phyloP scores from a whole-genome alignment of 2,113 vertebrate genomes.

The Nansenia antarctica region DNA sequence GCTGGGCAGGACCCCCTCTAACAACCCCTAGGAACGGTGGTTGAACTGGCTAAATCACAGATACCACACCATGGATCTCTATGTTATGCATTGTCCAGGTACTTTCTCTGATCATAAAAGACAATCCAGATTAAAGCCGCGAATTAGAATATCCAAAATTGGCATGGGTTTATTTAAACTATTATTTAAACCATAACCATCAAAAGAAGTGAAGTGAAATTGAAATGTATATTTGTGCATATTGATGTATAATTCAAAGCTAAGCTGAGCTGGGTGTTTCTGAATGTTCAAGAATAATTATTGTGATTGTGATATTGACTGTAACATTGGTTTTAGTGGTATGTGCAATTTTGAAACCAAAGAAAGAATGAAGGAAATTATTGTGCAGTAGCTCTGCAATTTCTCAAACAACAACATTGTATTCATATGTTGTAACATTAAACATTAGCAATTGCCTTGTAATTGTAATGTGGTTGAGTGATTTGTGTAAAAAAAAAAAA shows the following conservation, averaged over 20 bases:
- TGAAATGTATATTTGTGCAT: slow-evolving; percentile 7
- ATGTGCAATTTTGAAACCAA: neutral
- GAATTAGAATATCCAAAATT: neutral
- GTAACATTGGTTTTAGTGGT: neutral
- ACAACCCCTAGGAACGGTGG: neutral
- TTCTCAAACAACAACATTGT: too few species aligned
- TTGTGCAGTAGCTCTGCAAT: too few species aligned
- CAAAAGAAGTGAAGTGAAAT: neutral
- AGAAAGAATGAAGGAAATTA: neutral
- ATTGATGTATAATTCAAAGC: neutral
- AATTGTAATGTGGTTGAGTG: too few species aligned
- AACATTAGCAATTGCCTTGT: too few species aligned
- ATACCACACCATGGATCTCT: neutral
- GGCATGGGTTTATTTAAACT: neutral
- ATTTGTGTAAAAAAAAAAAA: too few species aligned
- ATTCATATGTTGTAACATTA: too few species aligned
- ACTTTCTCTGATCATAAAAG: slow-evolving; percentile 30
- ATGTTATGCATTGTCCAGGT: slow-evolving; percentile 37
- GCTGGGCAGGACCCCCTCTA: neutral
- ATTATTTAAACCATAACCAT: slow-evolving; percentile 14
- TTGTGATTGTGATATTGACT: neutral
- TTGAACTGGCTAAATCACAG: slow-evolving; percentile 27
- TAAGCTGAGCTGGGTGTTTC: too few species aligned
- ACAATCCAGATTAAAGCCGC: slow-evolving; percentile 4
- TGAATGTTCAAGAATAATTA: neutral